Base-by-base conservation (phyloP, 2,113 vertebrate genomes). In the Hippocampus abdominalis region DNA sequence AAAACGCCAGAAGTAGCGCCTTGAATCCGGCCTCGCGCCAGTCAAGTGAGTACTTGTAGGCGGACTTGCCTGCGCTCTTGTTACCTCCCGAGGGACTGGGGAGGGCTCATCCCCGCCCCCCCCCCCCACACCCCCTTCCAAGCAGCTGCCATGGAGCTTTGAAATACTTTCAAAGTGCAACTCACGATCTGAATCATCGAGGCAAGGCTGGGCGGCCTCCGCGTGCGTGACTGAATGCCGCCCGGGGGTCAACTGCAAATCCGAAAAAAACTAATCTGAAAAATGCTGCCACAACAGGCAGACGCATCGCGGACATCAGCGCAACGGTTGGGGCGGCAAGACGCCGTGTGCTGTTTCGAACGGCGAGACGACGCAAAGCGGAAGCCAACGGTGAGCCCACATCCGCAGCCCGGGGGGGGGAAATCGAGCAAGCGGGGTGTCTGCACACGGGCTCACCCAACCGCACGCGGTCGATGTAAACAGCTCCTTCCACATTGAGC, bases 361-460 rank as follows among this genome's bases (percentile, higher is more conserved):
- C 60, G 76, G 63, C 61, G 36, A 13, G 48, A 16, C 36, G 42
- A 72, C 32, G 64, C 72, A 76, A 86, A 84, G 85, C 77, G 86
- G 85, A 90, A 89, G 81, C 86, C 68, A 84, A 59, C 61, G 69
- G 49, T 61, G 73, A 78, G 40, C 65, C 89, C 87, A 89, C 89
- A 89, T 89, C 89, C 89, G 84, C 79, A 68, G 72, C 48, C 63
- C 54, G 77, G 60, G 77, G 77, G 60, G 77, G 32, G 86, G 83
- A 86, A 85, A 84, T 70, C 64, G 54, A 73, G 59, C 63, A n/a
- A n/a, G 21, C 18, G 66, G 39, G 39, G 40, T 25, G 20, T 60
- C 56, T 39, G 62, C 59, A 70, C 59, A 3, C 36, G 49, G 68
- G 23, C 29, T 64, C 70, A n/a, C 61, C 68, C 66, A 81, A 79